Conservation (phyloP, 2,888 invertebrate genomes). For the Synergus laeviventris region DNA sequence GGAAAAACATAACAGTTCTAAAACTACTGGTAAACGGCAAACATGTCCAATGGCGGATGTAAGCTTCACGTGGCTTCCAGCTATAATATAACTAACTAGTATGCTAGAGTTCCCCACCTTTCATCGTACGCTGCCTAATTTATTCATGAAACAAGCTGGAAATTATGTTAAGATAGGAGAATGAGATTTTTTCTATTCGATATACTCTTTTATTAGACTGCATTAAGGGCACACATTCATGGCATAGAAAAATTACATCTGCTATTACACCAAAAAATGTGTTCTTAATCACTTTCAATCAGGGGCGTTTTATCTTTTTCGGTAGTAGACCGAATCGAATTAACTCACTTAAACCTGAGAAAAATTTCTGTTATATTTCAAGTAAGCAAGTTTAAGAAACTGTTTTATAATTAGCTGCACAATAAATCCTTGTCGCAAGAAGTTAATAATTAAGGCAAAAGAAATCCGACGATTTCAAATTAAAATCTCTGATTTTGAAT, state of each 20-base stretch:
- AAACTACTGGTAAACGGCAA: constrained; percentile 31
- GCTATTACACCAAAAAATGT: not conserved
- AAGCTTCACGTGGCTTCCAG: constrained; percentile 16
- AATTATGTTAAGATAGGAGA: constrained; percentile 29
- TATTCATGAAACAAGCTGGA: constrained; percentile 34
- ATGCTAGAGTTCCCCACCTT: constrained; percentile 24
- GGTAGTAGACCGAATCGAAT: not conserved
- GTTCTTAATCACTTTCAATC: not conserved
- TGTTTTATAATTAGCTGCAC: not conserved
- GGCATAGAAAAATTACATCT: constrained; percentile 8
- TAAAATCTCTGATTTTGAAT: too few species aligned
- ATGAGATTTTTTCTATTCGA: constrained; percentile 1
- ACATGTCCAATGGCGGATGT: constrained; percentile 16
- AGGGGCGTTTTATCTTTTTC: not conserved
- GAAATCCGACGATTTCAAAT: too few species aligned
- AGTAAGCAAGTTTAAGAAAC: not conserved
- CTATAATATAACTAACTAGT: constrained; percentile 33
- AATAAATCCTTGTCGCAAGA: not conserved
- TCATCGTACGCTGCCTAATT: constrained; percentile 13
- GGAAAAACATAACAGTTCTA: constrained; percentile 33
- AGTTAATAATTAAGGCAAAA: not conserved
- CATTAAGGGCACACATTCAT: not conserved
- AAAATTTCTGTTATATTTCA: not conserved
- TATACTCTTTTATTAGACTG: constrained; percentile 8
- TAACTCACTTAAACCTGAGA: not conserved